Conservation (phyloP, 2,888 invertebrate species). For the Melanostoma mellinum region DNA sequence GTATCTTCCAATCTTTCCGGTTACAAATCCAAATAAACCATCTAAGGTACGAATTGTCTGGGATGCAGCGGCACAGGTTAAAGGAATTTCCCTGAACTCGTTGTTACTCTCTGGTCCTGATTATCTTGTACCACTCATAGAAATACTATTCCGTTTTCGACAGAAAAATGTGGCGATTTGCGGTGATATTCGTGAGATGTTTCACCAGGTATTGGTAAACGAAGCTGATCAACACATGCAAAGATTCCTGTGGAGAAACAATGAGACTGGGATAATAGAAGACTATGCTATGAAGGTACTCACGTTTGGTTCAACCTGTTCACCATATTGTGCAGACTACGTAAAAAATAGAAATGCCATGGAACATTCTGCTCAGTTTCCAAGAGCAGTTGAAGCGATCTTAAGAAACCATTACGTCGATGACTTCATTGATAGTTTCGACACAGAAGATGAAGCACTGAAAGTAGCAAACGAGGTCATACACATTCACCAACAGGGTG, state of each 20-base stretch:
- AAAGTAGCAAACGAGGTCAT: background rate
- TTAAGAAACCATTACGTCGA: conserved; percentile 42
- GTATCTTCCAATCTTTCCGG: conserved; percentile 74
- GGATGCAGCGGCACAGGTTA: conserved; percentile 76
- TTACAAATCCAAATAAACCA: conserved; percentile 75
- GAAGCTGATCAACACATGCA: conserved; percentile 54
- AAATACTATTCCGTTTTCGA: conserved; percentile 18
- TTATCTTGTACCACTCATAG: conserved; percentile 24
- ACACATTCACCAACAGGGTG: conserved; percentile 24
- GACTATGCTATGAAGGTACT: conserved; percentile 68
- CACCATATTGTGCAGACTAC: conserved; percentile 57
- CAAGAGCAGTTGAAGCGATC: conserved; percentile 45
- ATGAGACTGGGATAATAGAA: conserved; percentile 23
- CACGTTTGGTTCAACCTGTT: conserved; percentile 49
- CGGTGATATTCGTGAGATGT: conserved; percentile 26
- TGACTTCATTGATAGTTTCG: conserved; percentile 37
- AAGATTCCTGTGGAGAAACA: conserved; percentile 63
- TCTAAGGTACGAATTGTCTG: conserved; percentile 75
- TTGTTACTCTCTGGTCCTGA: conserved; percentile 78
- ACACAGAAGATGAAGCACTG: conserved; percentile 9
- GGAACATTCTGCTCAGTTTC: background rate
- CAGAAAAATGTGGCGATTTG: conserved; percentile 4
- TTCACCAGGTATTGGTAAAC: conserved; percentile 54
- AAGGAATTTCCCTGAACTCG: conserved; percentile 75
- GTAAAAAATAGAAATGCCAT: conserved; percentile 47